phyloP scores from a whole-genome alignment of 2,113 vertebrate species.

The Pelecanoides urinatrix region DNA sequence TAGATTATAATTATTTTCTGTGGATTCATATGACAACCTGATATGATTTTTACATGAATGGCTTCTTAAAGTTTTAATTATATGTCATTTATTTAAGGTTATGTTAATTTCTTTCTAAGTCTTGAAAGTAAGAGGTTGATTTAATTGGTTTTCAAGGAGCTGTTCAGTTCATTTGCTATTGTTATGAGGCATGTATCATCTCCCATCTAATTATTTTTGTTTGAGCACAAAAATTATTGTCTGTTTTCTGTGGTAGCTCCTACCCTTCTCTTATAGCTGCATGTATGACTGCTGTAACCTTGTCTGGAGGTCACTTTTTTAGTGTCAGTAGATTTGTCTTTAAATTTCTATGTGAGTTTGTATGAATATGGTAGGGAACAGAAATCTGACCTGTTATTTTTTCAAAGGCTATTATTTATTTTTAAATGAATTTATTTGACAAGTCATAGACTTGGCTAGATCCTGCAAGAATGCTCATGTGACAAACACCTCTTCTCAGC shows the following conservation, averaged over 20 bases:
- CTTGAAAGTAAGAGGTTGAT: conserved; percentile 55
- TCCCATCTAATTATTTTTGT: conserved; percentile 56
- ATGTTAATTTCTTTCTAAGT: conserved; percentile 62
- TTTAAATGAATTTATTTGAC: background rate
- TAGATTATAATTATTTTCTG: conserved; percentile 69
- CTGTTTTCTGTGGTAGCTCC: background rate
- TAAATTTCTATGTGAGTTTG: background rate
- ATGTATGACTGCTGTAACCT: background rate
- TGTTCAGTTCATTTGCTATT: conserved; percentile 53
- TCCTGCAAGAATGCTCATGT: background rate
- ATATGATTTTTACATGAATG: conserved; percentile 63
- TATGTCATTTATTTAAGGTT: conserved; percentile 62
- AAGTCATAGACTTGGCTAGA: background rate
- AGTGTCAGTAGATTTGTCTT: background rate
- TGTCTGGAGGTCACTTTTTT: background rate
- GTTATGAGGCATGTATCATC: conserved; percentile 9
- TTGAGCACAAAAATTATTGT: conserved; percentile 36
- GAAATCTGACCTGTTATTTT: background rate
- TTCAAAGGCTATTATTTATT: background rate
- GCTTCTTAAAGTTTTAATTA: conserved; percentile 67
- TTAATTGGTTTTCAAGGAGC: conserved; percentile 60
- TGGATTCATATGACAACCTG: conserved; percentile 66
- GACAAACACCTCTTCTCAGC: background rate
- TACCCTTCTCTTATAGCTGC: background rate
- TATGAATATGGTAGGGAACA: background rate